phyloP scores from a whole-genome alignment of 2,888 invertebrate species.

The Pammene aurita region DNA sequence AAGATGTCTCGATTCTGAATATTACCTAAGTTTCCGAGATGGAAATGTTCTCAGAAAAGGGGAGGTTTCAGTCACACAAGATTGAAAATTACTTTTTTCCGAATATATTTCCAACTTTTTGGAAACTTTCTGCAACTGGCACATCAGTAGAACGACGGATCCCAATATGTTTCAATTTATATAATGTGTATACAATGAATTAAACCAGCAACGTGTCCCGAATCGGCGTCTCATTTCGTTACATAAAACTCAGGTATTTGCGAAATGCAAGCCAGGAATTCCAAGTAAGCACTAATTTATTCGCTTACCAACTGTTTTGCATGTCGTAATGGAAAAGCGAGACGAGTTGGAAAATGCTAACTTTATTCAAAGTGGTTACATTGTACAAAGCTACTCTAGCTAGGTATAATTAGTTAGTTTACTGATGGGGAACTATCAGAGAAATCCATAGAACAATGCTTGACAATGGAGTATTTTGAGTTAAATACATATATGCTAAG shows the following conservation, averaged over 20 bases:
- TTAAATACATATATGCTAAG: not conserved
- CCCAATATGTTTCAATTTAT: no score
- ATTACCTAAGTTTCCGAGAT: no score
- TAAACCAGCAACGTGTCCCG: not conserved
- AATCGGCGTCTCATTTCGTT: conserved; percentile 50
- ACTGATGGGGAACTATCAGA: conserved; percentile 21
- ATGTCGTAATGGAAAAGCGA: conserved; percentile 26
- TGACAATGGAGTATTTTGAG: conserved; percentile 1
- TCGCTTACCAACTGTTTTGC: conserved; percentile 25
- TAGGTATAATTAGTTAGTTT: conserved; percentile 23
- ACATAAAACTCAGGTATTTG: conserved; percentile 26
- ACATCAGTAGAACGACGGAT: no score
- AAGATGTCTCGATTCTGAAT: not conserved
- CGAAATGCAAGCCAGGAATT: conserved; percentile 26
- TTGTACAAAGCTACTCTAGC: not conserved
- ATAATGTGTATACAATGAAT: no score
- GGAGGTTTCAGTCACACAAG: no score
- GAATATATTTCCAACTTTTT: no score
- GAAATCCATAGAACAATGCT: conserved; percentile 9
- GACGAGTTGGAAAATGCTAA: conserved; percentile 14
- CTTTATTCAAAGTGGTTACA: conserved; percentile 17
- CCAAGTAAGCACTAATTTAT: conserved; percentile 28
- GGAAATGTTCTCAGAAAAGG: no score
- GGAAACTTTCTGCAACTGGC: no score
- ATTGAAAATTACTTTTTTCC: no score